A percentile compares a stretch with the other conserved stretches of the same genome.
phyloP scores from a whole-genome alignment of 2,888 invertebrate species.

The Noctuana brunneofusca region DNA sequence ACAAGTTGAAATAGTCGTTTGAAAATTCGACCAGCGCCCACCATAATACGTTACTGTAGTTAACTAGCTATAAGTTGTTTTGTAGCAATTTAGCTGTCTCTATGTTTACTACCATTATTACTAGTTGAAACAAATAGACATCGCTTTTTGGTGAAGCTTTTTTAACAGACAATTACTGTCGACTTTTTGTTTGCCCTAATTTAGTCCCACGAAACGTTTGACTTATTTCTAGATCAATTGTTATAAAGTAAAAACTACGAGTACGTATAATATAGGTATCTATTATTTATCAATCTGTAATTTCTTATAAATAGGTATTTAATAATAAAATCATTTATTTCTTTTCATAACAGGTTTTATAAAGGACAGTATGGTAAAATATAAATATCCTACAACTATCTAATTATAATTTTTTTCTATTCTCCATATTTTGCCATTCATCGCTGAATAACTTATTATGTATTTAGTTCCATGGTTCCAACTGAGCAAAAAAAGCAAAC shows the following conservation, averaged over 20 bases:
- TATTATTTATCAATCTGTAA: too few relatives aligned
- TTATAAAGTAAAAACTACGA: conserved; percentile 17
- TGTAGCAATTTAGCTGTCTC: conserved; percentile 26
- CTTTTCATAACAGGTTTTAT: too few relatives aligned
- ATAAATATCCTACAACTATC: too few relatives aligned
- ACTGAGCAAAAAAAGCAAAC: neutral
- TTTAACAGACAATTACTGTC: conserved; percentile 1
- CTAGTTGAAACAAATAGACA: conserved; percentile 12
- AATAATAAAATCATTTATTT: too few relatives aligned
- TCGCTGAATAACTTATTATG: neutral
- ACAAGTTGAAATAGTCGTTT: neutral
- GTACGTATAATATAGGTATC: too few relatives aligned
- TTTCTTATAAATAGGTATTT: too few relatives aligned
- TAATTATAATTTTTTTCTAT: too few relatives aligned
- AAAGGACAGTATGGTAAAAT: too few relatives aligned
- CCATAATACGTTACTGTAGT: conserved; percentile 14
- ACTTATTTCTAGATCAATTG: neutral
- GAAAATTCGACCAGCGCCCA: conserved; percentile 20
- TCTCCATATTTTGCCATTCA: neutral
- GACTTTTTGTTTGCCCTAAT: neutral
- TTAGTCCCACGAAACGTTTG: conserved; percentile 13
- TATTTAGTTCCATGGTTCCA: neutral
- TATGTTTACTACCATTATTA: conserved; percentile 7
- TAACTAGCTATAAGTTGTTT: conserved; percentile 1
- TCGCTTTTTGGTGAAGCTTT: conserved; percentile 2